phyloP scores from a whole-genome alignment of 2,888 invertebrate genomes.

The Pycnomerus fuliginosus region DNA sequence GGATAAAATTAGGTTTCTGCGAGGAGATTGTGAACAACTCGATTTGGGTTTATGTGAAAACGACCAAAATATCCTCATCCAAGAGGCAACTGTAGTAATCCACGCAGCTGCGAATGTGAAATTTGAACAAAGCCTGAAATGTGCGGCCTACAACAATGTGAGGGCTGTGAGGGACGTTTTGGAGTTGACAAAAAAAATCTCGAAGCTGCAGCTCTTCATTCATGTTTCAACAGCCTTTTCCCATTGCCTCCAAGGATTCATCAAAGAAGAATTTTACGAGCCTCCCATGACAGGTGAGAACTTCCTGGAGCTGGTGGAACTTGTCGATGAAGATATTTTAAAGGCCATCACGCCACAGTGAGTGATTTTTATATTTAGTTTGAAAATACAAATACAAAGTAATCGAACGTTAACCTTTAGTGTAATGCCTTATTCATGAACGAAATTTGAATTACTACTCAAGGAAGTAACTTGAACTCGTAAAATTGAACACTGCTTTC shows the following conservation, averaged over 20 bases:
- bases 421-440: no score
- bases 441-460: no score
- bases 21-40: constrained; percentile 57
- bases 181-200: no score
- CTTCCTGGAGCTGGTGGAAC: neutral
- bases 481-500: no score
- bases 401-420: no score
- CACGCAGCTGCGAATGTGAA: constrained; percentile 76
- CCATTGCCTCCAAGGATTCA: constrained; percentile 58
- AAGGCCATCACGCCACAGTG: constrained; percentile 2
- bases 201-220: constrained; percentile 56
- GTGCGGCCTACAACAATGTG: constrained; percentile 67
- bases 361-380: no score
- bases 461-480: no score
- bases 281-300: constrained; percentile 1
- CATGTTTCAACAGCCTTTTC: constrained; percentile 68
- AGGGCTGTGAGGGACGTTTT: constrained; percentile 65
- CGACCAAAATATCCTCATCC: constrained; percentile 48
- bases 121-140: constrained; percentile 69
- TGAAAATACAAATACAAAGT: no score
- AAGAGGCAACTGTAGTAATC: constrained; percentile 66
- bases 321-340: neutral
- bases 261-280: constrained; percentile 32
- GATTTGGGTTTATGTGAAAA: constrained; percentile 56
- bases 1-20: constrained; percentile 59